These are phyloP conservation scores for Dendrocopos noguchii DNA, from an alignment of 2,113 vertebrate species.

Conservation along the genomic window DNA sequence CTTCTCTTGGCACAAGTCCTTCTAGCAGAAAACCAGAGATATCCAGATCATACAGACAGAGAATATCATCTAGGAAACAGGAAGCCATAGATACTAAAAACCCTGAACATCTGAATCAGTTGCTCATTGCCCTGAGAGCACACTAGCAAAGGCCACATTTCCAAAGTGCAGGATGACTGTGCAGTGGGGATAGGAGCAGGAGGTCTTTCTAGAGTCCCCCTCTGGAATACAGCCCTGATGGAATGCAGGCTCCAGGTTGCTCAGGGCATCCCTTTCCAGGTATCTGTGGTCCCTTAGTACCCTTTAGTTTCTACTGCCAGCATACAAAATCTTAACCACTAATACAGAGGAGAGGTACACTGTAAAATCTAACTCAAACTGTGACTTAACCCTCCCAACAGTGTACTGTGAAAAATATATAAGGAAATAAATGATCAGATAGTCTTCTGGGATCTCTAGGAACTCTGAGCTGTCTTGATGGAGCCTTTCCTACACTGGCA, in stretches of 20 bases:
- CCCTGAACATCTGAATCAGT: neutral
- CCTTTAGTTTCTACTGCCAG: neutral
- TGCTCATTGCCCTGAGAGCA: neutral
- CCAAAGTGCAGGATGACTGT: neutral
- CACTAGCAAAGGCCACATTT: neutral
- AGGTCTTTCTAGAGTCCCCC: neutral
- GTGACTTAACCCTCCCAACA: neutral
- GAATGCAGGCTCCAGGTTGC: neutral
- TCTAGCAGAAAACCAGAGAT: neutral
- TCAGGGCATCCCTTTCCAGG: neutral
- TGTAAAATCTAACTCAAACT: neutral
- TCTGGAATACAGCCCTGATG: neutral
- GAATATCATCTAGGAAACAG: neutral
- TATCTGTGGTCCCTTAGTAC: neutral
- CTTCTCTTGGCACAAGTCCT: neutral
- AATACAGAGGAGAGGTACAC: neutral
- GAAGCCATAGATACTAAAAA: neutral
- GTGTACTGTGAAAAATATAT: neutral
- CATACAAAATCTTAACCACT: neutral
- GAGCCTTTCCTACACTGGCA: fast-evolving
- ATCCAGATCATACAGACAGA: neutral
- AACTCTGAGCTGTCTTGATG: neutral
- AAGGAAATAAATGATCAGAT: neutral
- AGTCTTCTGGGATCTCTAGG: neutral
- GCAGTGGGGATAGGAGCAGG: neutral